These are phyloP conservation scores for Caenorhabditis becei DNA, from an alignment of 2,888 invertebrate species.

Conservation along the genomic window DNA sequence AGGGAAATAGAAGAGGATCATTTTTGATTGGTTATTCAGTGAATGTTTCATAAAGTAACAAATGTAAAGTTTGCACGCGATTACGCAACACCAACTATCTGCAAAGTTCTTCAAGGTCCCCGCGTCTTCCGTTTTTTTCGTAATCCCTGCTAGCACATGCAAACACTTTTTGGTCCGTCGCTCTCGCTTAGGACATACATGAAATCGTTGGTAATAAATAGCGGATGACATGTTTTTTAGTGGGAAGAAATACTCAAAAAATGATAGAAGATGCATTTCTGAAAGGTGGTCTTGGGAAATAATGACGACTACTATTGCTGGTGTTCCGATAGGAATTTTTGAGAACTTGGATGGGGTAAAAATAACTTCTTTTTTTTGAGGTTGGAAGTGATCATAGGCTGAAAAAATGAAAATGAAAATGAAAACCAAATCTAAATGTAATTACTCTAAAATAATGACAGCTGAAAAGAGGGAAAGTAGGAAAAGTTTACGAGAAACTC, in stretches of 20 bases:
- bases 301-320: no score
- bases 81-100: conserved; percentile 26
- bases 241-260: conserved; percentile 3
- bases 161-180: conserved; percentile 34
- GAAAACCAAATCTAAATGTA: no score
- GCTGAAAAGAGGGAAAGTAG: no score
- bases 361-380: no score
- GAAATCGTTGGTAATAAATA: conserved; percentile 9
- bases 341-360: neutral
- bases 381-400: no score
- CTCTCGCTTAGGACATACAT: neutral
- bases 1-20: neutral
- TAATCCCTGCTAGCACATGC: conserved; percentile 51
- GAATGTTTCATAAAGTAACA: conserved; percentile 43
- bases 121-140: no score
- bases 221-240: conserved; percentile 22
- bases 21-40: conserved; percentile 40
- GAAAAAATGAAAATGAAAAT: no score
- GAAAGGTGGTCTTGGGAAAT: neutral
- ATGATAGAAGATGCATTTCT: conserved; percentile 11
- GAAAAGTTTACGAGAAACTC: no score
- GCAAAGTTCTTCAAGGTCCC: conserved; percentile 2
- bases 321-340: no score
- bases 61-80: conserved; percentile 40
- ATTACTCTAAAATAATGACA: no score